Evolutionary conservation across 2,797 vertebrate species (phyloP), one percentile per base, ranked within the genome.

Genomic region (Loriculus beryllinus): DNA sequence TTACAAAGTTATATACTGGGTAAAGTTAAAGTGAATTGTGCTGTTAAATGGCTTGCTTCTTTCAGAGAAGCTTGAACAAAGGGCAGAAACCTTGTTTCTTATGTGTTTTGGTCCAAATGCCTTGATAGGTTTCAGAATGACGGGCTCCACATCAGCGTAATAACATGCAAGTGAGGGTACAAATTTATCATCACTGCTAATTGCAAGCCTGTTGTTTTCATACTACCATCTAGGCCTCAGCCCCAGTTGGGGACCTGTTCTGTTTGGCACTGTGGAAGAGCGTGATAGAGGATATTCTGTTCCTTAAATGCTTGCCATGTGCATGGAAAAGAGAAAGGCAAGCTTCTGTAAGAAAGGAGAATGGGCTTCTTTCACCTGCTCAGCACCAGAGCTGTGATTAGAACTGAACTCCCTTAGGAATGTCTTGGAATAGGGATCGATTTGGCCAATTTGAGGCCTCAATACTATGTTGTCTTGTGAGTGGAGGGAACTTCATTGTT

Each of bases 171-270:
- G 86, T 71, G 62, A 89, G 69, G 84, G 75, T 82, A 62, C 31
- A 86, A 64, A 93, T 92, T 89, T 92, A 81, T 94, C 82, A 72
- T 87, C 0, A 17, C 65, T 92, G 86, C 76, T 95, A 96, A 87
- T 89, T 95, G 86, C 78, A 93, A 62, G 84, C 80, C 84, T 94
- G 60, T 94, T 96, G 88, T 95, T 96, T 91, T 95, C 52, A 62
- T 90, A 13, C 75, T 95, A 85, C 76, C 76, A 67, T 75, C 72
- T 82, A 84, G 65, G 62, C 79, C 86, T 69, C 52, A 42, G 80
- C 84, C 79, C 70, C 65, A 40, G 80, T 37, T 95, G 92, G 89
- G 87, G 82, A 81, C 92, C 62, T 69, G 76, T 48, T 95, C 69
- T 83, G 0, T 86, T 89, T 93, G 68, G 52, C 82, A 28, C 54